Evolutionary conservation across 2,113 vertebrate species (phyloP).

Genomic region (Embiotoca jacksoni): DNA sequence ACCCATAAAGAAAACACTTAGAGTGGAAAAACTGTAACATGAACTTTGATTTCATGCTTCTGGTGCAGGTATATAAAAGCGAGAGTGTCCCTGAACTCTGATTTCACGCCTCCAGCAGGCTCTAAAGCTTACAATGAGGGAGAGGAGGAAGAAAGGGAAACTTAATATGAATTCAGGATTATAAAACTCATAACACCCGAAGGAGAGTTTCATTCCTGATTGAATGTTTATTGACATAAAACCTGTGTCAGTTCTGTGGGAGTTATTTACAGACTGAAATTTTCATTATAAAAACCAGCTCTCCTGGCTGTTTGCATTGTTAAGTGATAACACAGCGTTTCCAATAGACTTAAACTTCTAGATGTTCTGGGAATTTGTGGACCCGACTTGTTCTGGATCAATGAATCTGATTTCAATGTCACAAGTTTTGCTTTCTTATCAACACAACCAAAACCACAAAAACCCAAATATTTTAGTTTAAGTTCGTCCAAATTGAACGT

Average conservation of each 20-base stretch:
- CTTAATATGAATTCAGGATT: constrained; percentile 38
- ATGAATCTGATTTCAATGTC: background rate
- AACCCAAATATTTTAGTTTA: background rate
- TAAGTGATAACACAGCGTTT: constrained; percentile 12
- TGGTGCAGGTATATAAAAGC: constrained; percentile 12
- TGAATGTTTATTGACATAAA: constrained; percentile 66
- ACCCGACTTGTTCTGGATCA: background rate
- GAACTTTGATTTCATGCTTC: constrained; percentile 56
- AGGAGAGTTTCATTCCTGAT: constrained; percentile 53
- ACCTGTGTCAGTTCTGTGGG: constrained; percentile 36
- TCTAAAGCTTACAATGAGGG: constrained; percentile 14
- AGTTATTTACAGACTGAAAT: constrained; percentile 13
- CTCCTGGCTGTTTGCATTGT: constrained; percentile 34
- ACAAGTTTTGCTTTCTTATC: background rate
- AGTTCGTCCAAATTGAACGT: no score
- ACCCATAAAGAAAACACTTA: constrained; percentile 28
- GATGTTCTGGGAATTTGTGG: background rate
- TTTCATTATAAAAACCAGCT: constrained; percentile 48
- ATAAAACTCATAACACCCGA: constrained; percentile 54
- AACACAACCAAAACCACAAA: background rate
- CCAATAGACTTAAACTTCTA: constrained; percentile 12
- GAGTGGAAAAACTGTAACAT: constrained; percentile 29
- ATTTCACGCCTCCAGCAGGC: constrained; percentile 39
- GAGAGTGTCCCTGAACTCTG: constrained; percentile 28
- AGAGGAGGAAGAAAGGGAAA: constrained; percentile 11